Evolutionary conservation across 2,797 vertebrate species (phyloP), one percentile per base, ranked within the genome.

Genomic region (Falco concolor): DNA sequence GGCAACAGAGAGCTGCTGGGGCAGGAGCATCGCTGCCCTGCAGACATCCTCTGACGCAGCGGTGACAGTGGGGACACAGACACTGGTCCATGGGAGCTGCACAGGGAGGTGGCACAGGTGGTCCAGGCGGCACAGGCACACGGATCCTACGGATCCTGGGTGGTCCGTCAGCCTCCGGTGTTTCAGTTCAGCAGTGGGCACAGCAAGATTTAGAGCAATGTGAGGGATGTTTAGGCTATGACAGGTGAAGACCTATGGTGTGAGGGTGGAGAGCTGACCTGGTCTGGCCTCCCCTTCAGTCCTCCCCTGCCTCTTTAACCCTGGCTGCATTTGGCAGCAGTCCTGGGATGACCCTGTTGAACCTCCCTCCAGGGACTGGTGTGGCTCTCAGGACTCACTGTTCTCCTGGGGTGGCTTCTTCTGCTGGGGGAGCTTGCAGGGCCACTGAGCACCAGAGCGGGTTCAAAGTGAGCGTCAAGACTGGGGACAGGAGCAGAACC

Each of bases 401-500:
- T 49, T 78, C 68, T 38, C 25, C 34, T 27, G 27, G 25, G 7
- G 12, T 47, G 5, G 17, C 60, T 78, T 44, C 57, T 88, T 88
- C 15, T n/a, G 76, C 18, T 57, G 8, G 1, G 2, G 81, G 61
- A 92, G 14, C 44, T 87, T 3, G 3, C 0, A 4, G 44, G 64
- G 42, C 22, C n/a, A 20, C 6, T 0, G 10, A 83, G 42, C 49
- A 57, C 10, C 42, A 49, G 9, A 70, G 47, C 13, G n/a, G 23
- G 36, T n/a, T 53, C 47, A 45, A 34, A 57, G 47, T 13, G 45
- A 45, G 18, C 0, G 0, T 0, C 1, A 3, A 47, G 84, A 45
- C 36, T 13, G 36, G 34, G 17, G 40, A 63, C 1, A 4, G 45
- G 32, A 65, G 42, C 54, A 54, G 63, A 65, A 42, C 18, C 45